Evolutionary conservation across 2,113 vertebrate genomes (phyloP), one percentile per base, ranked within the genome.

Genomic region (Chionomys nivalis): DNA sequence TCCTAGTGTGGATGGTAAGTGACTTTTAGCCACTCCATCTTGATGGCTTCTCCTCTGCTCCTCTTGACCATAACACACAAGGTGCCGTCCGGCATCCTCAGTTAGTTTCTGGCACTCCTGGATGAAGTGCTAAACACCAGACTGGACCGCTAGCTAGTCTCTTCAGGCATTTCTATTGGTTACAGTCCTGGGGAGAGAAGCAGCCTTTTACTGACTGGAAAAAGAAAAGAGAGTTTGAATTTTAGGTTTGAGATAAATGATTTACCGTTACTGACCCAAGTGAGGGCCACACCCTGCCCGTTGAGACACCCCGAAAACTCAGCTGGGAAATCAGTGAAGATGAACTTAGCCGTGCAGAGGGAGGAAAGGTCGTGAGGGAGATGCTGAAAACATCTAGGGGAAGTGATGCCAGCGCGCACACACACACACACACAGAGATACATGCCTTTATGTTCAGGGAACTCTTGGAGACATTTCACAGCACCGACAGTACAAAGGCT

Each of bases 401-500:
- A 95, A 94, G 73, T 89, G 86, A 92, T 0, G 0, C 9, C 44
- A 76, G 39, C 26, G 16, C 5, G 24, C 36, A 44, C 8, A 9
- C 42, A 72, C 36, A 76, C 85, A 77, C 47, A 88, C 55, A 81
- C 77, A 81, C 83, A 52, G 31, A 76, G n/a, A 73, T 13, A 87
- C 66, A 78, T 7, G 72, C 13, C 33, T 55, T 83, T 61, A 55
- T 0, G 0, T 76, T 93, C 78, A 79, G 73, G 39, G 79, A 92
- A 77, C 28, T 93, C 61, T 94, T 92, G 52, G n/a, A 92, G 76
- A 31, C 61, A 77, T 96, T 95, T 96, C 94, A 92, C 76, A 97
- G 86, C 28, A 52, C 13, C 33, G 42, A 94, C 76, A 66, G 28
- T 52, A 88, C 1, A 24, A 86, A 92, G 65, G 42, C 65, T 28